Evolutionary conservation across 1,140 invertebrate genomes (phyloP), one percentile per base, ranked within the genome.

Genomic region (Hylaeus volcanicus): DNA sequence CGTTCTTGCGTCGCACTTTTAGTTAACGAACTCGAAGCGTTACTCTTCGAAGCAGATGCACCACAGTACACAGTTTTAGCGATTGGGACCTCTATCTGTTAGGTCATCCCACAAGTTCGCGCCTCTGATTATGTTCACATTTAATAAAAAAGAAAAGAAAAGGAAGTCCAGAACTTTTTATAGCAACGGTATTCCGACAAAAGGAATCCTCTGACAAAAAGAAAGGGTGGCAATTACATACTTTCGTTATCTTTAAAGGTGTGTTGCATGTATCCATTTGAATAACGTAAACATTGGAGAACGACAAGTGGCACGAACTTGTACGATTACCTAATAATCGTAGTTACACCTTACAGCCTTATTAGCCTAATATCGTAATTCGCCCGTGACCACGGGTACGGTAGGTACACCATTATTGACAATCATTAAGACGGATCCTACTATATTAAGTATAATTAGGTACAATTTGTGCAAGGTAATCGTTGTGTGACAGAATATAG

Each of bases 391-490:
- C 64, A 79, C 71, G 79, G 73, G 75, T 56, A 85, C 82, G 78
- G 76, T 92, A 91, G 86, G 88, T 91, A 91, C 87, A 89, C 85
- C 86, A 69, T 92, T 92, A 92, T 92, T 92, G 90, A 92, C 90
- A 89, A 92, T 91, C 83, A 91, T 92, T 90, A 90, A 86, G 89
- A 91, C 90, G 88, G 89, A 92, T 90, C 85, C 88, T 89, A 89
- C 87, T 86, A 86, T 83, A 84, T 88, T 79, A 86, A 85, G 82
- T 87, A 86, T 87, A 90, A 86, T 91, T 89, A 92, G 90, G 91
- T 93, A 92, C 91, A 89, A 86, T 90, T 91, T 90, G 90, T 93
- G 90, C 89, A 92, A 84, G 84, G 84, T 91, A 88, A 88, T 91
- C 89, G 84, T 92, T 90, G 90, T 90, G 85, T 90, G 85, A 88